Evolutionary conservation across 2,888 invertebrate genomes (phyloP), one percentile per base, ranked within the genome.

Genomic region (Parnassius mnemosyne): DNA sequence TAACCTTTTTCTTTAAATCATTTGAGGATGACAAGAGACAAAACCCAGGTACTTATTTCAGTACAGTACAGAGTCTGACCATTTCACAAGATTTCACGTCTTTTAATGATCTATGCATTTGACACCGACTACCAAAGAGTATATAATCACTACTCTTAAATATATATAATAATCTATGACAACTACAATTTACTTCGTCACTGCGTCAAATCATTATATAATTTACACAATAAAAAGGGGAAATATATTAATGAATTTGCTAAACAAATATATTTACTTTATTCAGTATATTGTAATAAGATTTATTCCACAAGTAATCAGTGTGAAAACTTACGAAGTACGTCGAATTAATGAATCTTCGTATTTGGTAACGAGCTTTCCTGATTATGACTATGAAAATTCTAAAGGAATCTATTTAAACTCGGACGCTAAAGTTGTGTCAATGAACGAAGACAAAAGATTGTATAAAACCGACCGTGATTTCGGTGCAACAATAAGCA

Each of bases 301-400:
- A 61, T 79, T 78, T 64, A 71, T 77, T 61, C 71, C 73, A 54
- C 73, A 74, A 66, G 72, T 79, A 34, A 71, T 68, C 49, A 74
- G 81, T 68, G 75, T 83, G 1, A 84, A 82, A 71, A 87, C 87
- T 3, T 90, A 83, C 66, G 80, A 85, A 77, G 87, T 90, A 10
- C 79, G 74, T 13, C 81, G 83, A 12, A 66, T 90, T 13, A 88
- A 89, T 70, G 80, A 83, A 44, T 76, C 85, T 0, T 74, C 83
- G 1, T 89, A 82, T 63, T 68, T 90, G 56, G 87, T 90, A 3
- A 87, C 83, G 7, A 79, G 73, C 64, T 68, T 81, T 20, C 81
- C 85, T 50, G 84, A 85, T 57, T 66, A 72, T 20, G 79, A 83
- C 43, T 72, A 74, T 60, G 73, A 71, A 41, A 70, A 69, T 57